Evolutionary conservation across 2,113 vertebrate species (phyloP), one percentile per base, ranked within the genome.

Genomic region (Microtus montanus): DNA sequence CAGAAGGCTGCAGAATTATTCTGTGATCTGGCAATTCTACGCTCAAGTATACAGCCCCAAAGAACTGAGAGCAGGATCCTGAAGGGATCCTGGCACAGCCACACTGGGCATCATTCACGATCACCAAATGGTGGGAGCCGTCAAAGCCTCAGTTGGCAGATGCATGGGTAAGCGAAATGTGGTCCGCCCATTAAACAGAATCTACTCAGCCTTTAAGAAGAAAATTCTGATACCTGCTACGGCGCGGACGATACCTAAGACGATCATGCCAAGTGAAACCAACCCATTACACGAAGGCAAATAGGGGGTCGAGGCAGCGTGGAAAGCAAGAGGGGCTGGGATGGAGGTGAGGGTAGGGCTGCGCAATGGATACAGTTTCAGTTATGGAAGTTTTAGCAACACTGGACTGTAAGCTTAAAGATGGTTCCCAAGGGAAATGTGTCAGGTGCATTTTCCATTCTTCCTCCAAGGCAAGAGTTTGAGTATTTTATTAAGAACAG

Each of bases 381-480:
- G 41, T 4, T 38, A 71, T 4, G 33, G 35, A n/a, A 35, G 52
- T 35, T 5, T 3, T 24, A 68, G n/a, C 15, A 26, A 24, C 28
- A 38, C 22, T 33, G 44, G 61, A 13, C 64, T 26, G 1, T 19
- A 71, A 52, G 22, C 79, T 64, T 41, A 64, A 66, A 77, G 63
- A 68, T 68, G 22, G 73, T 11, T 35, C n/a, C 49, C 49, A 49
- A 52, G 49, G 49, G 13, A 52, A 13, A 52, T 35, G 41, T 49
- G 11, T 38, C 38, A 52, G 0, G 6, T 58, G 52, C 89, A 52
- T 93, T 93, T 89, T 78, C 30, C n/a, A 49, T 87, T 64, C 73
- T 94, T 95, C 24, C 73, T 78, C 17, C 47, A 78, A 52, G 61
- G 52, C 52, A 74, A 54, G 49, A 87, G 17, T 87, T 79, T 58